Evolutionary conservation across 2,797 vertebrate species (phyloP).

Genomic region (Myotis myotis): DNA sequence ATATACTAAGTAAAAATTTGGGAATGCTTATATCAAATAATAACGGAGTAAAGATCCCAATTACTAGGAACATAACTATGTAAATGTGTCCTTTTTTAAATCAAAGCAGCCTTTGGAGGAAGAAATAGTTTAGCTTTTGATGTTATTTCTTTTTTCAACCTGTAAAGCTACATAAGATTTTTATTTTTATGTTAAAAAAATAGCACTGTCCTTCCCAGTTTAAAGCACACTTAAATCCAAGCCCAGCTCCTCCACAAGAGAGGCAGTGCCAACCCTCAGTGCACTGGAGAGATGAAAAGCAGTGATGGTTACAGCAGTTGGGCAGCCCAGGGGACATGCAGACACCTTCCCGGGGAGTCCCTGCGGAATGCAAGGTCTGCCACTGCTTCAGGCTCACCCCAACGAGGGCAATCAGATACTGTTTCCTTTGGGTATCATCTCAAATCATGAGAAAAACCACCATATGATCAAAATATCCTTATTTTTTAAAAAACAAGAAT

Average conservation of each 20-base stretch:
- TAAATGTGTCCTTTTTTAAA: neutral
- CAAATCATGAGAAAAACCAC: conserved; percentile 4
- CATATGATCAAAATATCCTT: neutral
- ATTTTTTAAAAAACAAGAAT: neutral
- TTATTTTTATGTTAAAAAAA: conserved; percentile 44
- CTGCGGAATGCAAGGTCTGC: neutral
- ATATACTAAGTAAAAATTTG: neutral
- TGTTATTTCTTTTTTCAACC: neutral
- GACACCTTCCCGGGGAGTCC: neutral
- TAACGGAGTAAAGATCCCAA: neutral
- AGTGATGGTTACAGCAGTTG: no score
- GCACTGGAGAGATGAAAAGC: neutral
- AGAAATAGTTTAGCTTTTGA: conserved; percentile 32
- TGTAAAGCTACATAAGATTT: neutral
- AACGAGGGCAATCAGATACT: neutral
- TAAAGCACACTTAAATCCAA: neutral
- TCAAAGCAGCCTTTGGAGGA: neutral
- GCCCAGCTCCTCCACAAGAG: neutral
- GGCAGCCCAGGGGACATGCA: neutral
- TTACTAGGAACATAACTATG: neutral
- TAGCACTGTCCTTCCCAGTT: neutral
- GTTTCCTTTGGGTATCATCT: neutral
- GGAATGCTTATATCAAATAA: neutral
- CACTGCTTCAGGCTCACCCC: neutral
- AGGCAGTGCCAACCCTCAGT: neutral